These are phyloP conservation scores for Planococcus citri DNA, from an alignment of 1,140 invertebrate species.

Conservation along the genomic window DNA sequence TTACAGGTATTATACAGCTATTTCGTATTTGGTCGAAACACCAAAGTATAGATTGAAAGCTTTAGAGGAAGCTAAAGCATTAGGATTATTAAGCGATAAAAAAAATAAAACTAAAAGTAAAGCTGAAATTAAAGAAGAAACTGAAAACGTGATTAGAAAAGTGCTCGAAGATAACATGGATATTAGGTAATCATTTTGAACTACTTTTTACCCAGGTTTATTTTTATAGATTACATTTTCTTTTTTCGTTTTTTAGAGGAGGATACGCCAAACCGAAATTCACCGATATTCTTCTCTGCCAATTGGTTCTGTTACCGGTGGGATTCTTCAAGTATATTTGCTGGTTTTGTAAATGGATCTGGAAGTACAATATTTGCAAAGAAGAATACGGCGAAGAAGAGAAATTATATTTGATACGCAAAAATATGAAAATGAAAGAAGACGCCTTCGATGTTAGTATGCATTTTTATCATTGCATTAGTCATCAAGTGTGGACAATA, in stretches of 20 bases:
- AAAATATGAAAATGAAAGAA: conserved; percentile 20
- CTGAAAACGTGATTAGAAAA: conserved; percentile 53
- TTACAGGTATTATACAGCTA: conserved; percentile 59
- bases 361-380: conserved; percentile 23
- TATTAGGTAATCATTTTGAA: conserved; percentile 41
- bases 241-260: conserved; percentile 41
- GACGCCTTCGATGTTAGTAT: conserved; percentile 24
- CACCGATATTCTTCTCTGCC: conserved; percentile 21
- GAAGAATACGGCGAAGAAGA: conserved; percentile 24
- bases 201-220: conserved; percentile 17
- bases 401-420: conserved; percentile 23
- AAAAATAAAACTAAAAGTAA: conserved; percentile 45
- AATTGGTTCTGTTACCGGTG: conserved; percentile 23
- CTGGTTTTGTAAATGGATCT: conserved; percentile 23
- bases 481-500: neutral
- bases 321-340: conserved; percentile 21
- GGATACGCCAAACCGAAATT: conserved; percentile 46
- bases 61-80: conserved; percentile 62
- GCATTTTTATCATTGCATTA: neutral
- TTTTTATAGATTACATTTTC: neutral
- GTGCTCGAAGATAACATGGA: conserved; percentile 84
- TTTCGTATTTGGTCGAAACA: conserved; percentile 71
- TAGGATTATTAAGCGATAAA: conserved; percentile 46
- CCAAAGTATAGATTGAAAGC: conserved; percentile 78
- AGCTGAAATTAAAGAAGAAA: conserved; percentile 63